Evolutionary conservation across 2,797 vertebrate species (phyloP), one percentile per base, ranked within the genome.

Genomic region (Lagodon rhomboides): DNA sequence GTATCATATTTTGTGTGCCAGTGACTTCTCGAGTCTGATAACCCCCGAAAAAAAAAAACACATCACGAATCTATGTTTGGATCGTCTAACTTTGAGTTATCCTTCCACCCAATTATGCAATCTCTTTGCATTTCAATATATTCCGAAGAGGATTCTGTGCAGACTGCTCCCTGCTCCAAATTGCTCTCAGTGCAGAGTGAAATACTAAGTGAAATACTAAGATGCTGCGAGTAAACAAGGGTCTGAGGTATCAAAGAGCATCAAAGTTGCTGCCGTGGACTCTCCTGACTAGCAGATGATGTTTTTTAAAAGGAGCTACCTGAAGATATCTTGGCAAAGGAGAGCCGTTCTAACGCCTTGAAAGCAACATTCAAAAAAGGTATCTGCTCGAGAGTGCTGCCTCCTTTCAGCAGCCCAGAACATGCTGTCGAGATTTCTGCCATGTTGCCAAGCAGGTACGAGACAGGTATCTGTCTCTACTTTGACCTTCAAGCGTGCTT

Each of bases 61-160:
- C 75, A 79, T 79, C 74, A 69, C 23, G 47, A 43, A 82, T 75
- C 47, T 76, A 44, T 61, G 75, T 77, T 87, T 83, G 68, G 75
- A 79, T 83, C 38, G 12, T 67, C 56, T 71, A 70, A 12, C 77
- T 87, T 86, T 78, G 77, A 89, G 58, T 73, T 85, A 73, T 17
- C 60, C 75, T 68, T 67, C 73, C 55, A 63, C 46, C 69, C 75
- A 87, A 87, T 91, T 88, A 85, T 60, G 61, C 68, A 91, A 89
- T 87, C 85, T 86, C 83, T 88, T 83, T 88, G 85, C 81, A 87
- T 92, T 87, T 85, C 73, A 70, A 55, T 70, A 23, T 82, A 79
- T 73, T 65, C 85, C 76, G 43, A 77, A 63, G 82, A 78, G 80
- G 54, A 73, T 85, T 79, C 68, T 22, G 67, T 53, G 74, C 23